phyloP scores from a whole-genome alignment of 2,113 vertebrate genomes.

The Cyprinodon brontotheroides region DNA sequence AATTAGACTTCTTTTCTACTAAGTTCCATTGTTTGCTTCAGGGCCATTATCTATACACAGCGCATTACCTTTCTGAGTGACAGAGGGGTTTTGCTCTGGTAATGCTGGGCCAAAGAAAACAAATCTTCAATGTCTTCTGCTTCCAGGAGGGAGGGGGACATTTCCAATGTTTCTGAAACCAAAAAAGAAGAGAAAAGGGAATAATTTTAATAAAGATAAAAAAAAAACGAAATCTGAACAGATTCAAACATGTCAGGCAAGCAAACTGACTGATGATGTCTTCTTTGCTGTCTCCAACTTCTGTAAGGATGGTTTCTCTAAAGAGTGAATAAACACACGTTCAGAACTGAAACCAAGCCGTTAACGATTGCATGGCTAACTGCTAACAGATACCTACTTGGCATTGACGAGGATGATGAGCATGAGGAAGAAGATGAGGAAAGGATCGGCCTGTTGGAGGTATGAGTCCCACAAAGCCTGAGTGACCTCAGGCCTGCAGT shows the following conservation, averaged over 20 bases:
- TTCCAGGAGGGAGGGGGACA: constrained; percentile 88
- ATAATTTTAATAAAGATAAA: too few species aligned
- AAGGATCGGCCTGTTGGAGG: constrained; percentile 94
- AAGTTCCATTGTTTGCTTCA: not conserved
- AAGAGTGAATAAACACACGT: not conserved
- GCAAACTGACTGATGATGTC: constrained; percentile 89
- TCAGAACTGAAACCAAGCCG: not conserved
- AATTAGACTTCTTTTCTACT: not conserved
- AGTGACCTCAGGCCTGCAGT: constrained; percentile 89
- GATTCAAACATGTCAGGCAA: constrained; percentile 6
- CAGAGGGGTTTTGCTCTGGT: constrained; percentile 95
- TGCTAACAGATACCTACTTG: constrained; percentile 83
- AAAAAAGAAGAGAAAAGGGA: not conserved
- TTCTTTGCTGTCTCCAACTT: constrained; percentile 87
- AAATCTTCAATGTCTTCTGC: constrained; percentile 93
- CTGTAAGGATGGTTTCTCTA: constrained; percentile 89
- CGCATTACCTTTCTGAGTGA: constrained; percentile 92
- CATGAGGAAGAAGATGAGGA: constrained; percentile 98
- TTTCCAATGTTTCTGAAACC: constrained; percentile 87
- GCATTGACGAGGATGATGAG: constrained; percentile 98
- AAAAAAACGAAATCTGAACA: not conserved
- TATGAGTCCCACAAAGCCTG: constrained; percentile 95
- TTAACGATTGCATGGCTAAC: not conserved
- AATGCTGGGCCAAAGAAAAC: constrained; percentile 95
- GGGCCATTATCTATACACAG: not conserved